These are phyloP conservation scores for Prochilodus magdalenae DNA, from an alignment of 2,113 vertebrate genomes.

Conservation along the genomic window DNA sequence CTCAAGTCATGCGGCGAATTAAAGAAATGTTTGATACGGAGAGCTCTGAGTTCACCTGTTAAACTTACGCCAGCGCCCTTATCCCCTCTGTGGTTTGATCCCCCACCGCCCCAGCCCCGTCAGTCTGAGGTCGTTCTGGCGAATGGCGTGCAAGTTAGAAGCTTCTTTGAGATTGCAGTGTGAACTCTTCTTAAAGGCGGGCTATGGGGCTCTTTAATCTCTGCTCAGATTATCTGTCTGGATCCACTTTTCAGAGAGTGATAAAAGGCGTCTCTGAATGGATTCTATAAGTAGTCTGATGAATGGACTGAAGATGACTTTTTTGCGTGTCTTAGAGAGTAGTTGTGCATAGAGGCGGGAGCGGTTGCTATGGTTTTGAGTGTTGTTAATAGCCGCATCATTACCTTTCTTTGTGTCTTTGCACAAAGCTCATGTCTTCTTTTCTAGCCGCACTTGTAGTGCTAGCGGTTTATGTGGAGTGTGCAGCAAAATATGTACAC, in stretches of 20 bases:
- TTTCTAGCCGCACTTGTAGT: conserved; percentile 6
- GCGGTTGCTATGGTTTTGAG: conserved; percentile 41
- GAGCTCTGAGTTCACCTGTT: conserved; percentile 31
- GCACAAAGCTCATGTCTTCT: conserved; percentile 3
- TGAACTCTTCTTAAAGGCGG: not conserved
- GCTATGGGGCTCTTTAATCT: not conserved
- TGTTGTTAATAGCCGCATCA: conserved; percentile 36
- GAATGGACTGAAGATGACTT: conserved; percentile 31
- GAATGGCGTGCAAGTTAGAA: not conserved
- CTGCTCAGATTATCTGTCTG: not conserved
- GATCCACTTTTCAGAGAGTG: not conserved
- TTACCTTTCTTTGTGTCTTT: conserved; percentile 29
- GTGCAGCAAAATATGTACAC: not conserved
- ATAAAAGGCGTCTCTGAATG: conserved; percentile 31
- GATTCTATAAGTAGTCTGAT: conserved; percentile 30
- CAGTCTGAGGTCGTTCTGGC: conserved; percentile 10
- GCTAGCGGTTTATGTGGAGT: not conserved
- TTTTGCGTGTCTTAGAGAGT: conserved; percentile 20
- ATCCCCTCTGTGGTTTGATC: not conserved
- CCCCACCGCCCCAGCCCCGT: not conserved
- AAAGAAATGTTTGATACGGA: conserved; percentile 42
- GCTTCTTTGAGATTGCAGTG: not conserved
- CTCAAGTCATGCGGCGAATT: conserved; percentile 42
- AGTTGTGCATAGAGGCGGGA: conserved; percentile 18
- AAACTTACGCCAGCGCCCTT: not conserved